A percentile compares a stretch with the other conserved stretches of the same genome.
Conservation (phyloP, 2,888 invertebrate species). For the Lymantria monacha region DNA sequence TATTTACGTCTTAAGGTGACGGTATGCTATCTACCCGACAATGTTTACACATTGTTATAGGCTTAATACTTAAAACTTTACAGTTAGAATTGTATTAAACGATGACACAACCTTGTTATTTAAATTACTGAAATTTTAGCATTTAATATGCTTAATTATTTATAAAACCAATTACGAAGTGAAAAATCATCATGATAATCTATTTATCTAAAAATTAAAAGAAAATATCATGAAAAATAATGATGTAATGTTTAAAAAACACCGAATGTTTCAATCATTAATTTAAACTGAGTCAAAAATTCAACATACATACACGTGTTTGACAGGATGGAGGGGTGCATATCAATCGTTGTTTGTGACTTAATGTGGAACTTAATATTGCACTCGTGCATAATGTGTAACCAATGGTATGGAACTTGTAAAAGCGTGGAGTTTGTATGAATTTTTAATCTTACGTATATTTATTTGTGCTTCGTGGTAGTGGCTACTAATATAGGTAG, state of each 20-base stretch:
- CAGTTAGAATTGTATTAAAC: no score
- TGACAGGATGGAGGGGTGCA: constrained; percentile 34
- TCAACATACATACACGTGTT: constrained; percentile 28
- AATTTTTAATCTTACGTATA: constrained; percentile 13
- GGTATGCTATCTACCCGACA: no score
- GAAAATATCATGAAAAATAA: neutral
- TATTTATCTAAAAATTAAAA: no score
- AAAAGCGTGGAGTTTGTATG: constrained; percentile 33
- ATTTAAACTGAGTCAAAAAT: constrained; percentile 5
- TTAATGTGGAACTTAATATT: constrained; percentile 38
- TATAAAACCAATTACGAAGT: no score
- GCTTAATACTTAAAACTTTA: no score
- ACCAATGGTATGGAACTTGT: constrained; percentile 43
- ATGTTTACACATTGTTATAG: no score
- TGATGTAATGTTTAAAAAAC: neutral
- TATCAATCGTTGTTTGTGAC: constrained; percentile 34
- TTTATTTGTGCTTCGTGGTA: neutral
- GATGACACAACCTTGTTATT: no score
- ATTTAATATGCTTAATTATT: no score
- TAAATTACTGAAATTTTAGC: no score
- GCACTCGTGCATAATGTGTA: constrained; percentile 50
- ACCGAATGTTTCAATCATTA: neutral
- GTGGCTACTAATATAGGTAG: no score
- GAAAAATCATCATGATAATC: no score
- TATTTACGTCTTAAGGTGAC: no score